Evolutionary conservation across 2,888 invertebrate genomes (phyloP), one percentile per base, ranked within the genome.

Genomic region (Cordilura impudica): DNA sequence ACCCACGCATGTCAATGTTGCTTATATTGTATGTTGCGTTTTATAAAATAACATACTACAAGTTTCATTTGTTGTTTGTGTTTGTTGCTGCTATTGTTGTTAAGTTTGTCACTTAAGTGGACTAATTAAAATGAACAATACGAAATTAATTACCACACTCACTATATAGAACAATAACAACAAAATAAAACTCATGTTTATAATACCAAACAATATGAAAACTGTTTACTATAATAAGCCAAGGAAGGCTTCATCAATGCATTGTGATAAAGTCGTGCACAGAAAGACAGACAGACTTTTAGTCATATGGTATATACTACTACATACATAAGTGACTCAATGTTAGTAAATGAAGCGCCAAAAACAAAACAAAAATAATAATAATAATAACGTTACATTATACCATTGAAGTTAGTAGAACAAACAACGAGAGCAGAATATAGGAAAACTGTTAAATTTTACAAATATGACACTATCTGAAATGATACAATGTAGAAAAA

Each of bases 51-150:
- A 19, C 23, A 6, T 14, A 54, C 39, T 54, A 43, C 29, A 76
- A 65, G 49, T 76, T 63, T 51, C n/a, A 63, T 29, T 61, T 35
- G 51, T 8, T 31, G 14, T 26, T 54, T 43, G 39, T 69, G 66
- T 61, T 67, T 78, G 47, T 76, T 70, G 58, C 39, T 70, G 16
- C 45, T 53, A 49, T 51, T 65, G 67, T 72, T 69, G 69, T 78
- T 72, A 63, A 66, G 76, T 76, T 78, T 78, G 74, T 65, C 76
- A 78, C 74, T 79, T 75, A 74, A 79, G 75, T 75, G 76, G 81
- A 80, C 80, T 82, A 82, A 82, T 82, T 81, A 82, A 82, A 82
- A 82, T 74, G 82, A 81, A 82, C 82, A 82, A 82, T 82, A 78
- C 76, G 69, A 82, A 82, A 81, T 81, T 81, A 81, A 82, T 81